Percentiles rank a stretch among this genome's conserved stretches.
These are phyloP conservation scores for Lytechinus variegatus DNA, from an alignment of 35 echinoderm and acorn worm species.

Conservation along the genomic window DNA sequence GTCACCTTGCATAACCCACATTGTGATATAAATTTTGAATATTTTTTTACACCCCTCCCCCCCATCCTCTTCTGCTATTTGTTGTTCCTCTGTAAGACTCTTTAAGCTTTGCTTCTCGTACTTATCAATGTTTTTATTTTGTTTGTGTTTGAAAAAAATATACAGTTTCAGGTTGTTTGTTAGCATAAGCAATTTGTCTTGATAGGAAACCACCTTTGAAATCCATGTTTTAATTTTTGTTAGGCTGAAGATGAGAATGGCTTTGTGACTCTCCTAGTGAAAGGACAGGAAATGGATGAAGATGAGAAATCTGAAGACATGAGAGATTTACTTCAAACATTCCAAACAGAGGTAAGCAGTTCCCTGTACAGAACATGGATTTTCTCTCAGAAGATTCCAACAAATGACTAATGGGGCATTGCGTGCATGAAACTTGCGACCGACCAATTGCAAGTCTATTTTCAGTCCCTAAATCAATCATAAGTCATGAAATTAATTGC, in stretches of 20 bases:
- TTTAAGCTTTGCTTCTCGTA: neutral
- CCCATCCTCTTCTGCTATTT: neutral
- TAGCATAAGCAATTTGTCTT: neutral
- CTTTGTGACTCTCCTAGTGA: constrained; percentile 72
- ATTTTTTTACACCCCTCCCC: too few relatives aligned
- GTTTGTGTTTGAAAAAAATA: neutral
- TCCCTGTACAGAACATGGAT: neutral
- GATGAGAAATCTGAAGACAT: constrained; percentile 86
- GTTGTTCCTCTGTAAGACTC: neutral
- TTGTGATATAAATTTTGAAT: too few relatives aligned
- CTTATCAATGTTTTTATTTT: neutral
- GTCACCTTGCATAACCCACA: too few relatives aligned
- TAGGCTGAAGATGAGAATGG: constrained; percentile 83
- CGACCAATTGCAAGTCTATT: too few relatives aligned
- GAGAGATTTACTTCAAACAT: constrained; percentile 68
- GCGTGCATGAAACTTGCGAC: too few relatives aligned
- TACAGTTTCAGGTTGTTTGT: neutral
- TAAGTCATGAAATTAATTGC: too few relatives aligned
- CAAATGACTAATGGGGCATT: too few relatives aligned
- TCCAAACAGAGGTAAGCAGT: constrained; percentile 87
- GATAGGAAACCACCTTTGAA: neutral
- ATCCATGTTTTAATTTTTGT: constrained; percentile 15
- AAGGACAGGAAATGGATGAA: constrained; percentile 79
- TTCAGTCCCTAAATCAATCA: too few relatives aligned
- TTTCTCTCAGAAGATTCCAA: too few relatives aligned